phyloP scores from a whole-genome alignment of 64 coral and sea anemone species.

The Anthopleura sola region DNA sequence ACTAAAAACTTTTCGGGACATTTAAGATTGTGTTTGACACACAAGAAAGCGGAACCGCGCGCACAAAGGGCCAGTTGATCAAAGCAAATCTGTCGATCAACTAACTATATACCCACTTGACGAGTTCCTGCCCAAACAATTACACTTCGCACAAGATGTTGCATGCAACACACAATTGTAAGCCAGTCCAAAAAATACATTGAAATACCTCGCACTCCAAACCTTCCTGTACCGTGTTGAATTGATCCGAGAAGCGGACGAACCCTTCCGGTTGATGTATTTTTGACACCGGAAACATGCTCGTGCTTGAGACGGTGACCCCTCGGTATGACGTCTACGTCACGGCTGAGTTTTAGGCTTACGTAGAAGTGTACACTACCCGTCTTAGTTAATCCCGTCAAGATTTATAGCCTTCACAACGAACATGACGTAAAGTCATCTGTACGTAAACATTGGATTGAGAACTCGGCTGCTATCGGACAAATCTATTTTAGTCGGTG shows the following conservation, averaged over 20 bases:
- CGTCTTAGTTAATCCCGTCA: conserved; percentile 11
- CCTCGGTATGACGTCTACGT: not conserved
- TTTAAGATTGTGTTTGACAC: not conserved
- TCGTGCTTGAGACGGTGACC: conserved; percentile 7
- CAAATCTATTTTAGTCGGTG: not conserved
- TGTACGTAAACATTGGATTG: not conserved
- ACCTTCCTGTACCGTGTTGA: not conserved
- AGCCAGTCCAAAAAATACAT: not conserved
- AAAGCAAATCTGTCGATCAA: not conserved
- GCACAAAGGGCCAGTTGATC: not conserved
- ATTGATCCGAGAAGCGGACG: conserved; percentile 8
- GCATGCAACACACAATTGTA: not conserved
- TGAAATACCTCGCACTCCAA: conserved; percentile 6
- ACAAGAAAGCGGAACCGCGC: not conserved
- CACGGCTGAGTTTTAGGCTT: not conserved
- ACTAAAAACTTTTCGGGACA: not conserved
- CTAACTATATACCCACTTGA: not conserved
- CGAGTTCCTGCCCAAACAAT: not conserved
- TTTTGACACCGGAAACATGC: conserved; percentile 21
- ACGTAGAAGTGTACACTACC: not conserved
- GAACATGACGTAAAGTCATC: not conserved
- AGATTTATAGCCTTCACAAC: conserved; percentile 12
- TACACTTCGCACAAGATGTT: not conserved
- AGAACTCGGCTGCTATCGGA: not conserved
- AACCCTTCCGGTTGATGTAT: conserved; percentile 17